Percentiles rank a stretch among this genome's conserved stretches.
Evolutionary conservation across 2,113 vertebrate genomes (phyloP).

Genomic region (Tachysurus fulvidraco): DNA sequence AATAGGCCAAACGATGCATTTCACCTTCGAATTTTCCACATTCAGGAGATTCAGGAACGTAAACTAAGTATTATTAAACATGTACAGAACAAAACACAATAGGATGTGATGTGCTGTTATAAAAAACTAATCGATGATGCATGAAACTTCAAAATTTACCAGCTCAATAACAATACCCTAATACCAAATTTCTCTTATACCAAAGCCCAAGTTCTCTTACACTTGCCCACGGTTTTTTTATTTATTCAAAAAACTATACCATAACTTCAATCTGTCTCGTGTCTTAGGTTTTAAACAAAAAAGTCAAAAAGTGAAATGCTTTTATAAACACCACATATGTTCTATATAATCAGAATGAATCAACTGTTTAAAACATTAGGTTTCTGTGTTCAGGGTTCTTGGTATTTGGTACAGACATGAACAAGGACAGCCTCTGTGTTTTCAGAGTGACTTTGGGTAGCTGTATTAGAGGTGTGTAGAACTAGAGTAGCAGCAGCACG

Average conservation of each 20-base stretch:
- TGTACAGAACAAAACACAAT: neutral
- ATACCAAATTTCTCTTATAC: neutral
- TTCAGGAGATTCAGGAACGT: neutral
- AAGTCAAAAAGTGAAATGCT: neutral
- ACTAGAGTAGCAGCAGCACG: slow-evolving; percentile 24
- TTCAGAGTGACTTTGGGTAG: neutral
- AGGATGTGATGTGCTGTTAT: neutral
- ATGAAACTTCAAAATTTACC: neutral
- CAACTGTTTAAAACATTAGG: neutral
- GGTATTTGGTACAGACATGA: too few relatives aligned
- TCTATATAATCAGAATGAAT: neutral
- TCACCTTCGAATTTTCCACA: neutral
- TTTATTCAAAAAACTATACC: neutral
- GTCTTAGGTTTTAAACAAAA: neutral
- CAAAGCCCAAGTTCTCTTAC: too few relatives aligned
- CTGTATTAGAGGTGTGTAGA: neutral
- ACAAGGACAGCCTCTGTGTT: neutral
- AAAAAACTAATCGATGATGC: neutral
- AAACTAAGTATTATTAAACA: neutral
- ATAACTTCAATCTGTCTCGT: neutral
- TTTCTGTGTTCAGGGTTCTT: neutral
- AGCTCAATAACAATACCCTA: neutral
- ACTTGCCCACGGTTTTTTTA: neutral
- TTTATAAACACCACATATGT: neutral
- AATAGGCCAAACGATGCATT: neutral